These are phyloP conservation scores for Ceratotherium simum DNA, from an alignment of 2,113 vertebrate genomes.

Conservation along the genomic window DNA sequence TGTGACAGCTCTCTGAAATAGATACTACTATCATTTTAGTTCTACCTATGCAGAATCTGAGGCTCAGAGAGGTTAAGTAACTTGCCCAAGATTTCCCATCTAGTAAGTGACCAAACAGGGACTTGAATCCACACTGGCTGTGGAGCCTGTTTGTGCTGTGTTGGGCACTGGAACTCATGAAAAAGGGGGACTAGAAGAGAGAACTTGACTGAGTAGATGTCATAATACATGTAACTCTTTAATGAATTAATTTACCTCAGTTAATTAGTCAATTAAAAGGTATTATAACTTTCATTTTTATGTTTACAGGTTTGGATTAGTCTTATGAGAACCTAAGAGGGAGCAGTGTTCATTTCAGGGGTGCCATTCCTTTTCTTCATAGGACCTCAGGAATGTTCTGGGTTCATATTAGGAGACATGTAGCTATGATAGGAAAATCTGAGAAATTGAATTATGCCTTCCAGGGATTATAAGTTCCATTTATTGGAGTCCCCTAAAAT, in stretches of 20 bases:
- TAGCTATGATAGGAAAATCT: not conserved
- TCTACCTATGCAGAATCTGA: not conserved
- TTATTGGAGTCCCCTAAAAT: not conserved
- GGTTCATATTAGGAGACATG: not conserved
- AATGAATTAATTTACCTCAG: not conserved
- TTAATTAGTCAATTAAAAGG: not conserved
- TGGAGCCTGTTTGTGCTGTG: not conserved
- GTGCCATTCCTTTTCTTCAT: not conserved
- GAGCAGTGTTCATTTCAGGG: not conserved
- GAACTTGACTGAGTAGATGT: not conserved
- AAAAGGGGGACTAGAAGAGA: not conserved
- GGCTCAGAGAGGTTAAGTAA: conserved; percentile 50
- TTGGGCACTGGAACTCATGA: not conserved
- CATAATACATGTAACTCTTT: not conserved
- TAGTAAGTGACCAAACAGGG: not conserved
- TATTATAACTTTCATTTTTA: not conserved
- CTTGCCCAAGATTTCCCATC: conserved; percentile 56
- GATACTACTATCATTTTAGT: not conserved
- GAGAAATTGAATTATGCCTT: not conserved
- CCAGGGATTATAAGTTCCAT: not conserved
- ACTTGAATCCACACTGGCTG: not conserved
- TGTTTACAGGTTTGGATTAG: not conserved
- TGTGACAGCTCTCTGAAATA: not conserved
- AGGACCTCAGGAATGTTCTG: not conserved
- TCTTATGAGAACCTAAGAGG: not conserved